Conservation (phyloP, 2,113 vertebrate genomes). For the Tringa solitaria region DNA sequence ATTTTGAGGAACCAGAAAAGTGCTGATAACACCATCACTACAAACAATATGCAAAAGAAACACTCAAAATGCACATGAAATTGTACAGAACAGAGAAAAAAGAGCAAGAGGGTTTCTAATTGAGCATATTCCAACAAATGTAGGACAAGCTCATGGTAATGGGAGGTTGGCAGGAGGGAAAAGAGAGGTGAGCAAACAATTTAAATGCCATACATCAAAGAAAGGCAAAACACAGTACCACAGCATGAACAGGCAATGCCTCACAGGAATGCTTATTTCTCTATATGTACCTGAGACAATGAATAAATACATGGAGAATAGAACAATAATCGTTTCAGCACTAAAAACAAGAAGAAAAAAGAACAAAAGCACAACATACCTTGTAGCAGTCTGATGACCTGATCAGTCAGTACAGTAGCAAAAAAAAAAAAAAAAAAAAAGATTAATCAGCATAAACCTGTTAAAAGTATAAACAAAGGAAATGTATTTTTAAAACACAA, state of each 20-base stretch:
- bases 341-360: background rate
- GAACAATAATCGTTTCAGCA: background rate
- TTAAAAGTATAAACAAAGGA: background rate
- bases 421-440: background rate
- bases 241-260: background rate
- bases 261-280: constrained; percentile 13
- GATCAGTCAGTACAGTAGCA: background rate
- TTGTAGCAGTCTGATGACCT: background rate
- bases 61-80: background rate
- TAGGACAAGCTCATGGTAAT: background rate
- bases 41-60: background rate
- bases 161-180: background rate
- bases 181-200: constrained; percentile 38
- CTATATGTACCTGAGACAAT: background rate
- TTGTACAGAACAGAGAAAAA: background rate
- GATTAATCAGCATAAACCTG: background rate
- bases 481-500: background rate
- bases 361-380: background rate
- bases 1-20: background rate
- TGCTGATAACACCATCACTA: background rate
- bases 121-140: background rate
- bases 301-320: background rate
- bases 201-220: constrained; percentile 38
- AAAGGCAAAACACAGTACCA: background rate
- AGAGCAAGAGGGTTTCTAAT: background rate